Percentiles rank a stretch among this genome's conserved stretches.
Evolutionary conservation across 2,888 invertebrate genomes (phyloP).

Genomic region (Orgyia antiqua): DNA sequence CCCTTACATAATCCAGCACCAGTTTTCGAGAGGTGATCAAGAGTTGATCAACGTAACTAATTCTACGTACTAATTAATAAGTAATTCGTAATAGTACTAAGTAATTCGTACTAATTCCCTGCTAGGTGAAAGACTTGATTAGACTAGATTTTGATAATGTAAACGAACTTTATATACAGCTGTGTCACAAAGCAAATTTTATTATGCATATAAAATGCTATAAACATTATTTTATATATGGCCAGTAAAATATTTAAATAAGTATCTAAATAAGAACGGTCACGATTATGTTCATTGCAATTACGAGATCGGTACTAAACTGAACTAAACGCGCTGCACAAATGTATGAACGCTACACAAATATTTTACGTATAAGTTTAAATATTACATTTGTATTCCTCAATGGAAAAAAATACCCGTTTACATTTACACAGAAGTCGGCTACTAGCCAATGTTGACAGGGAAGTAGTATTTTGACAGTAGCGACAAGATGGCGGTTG

Average conservation of each 20-base stretch:
- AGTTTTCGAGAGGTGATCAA: too few relatives aligned
- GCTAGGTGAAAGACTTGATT: too few relatives aligned
- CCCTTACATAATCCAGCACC: too few relatives aligned
- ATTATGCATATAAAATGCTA: too few relatives aligned
- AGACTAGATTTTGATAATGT: too few relatives aligned
- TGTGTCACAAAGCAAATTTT: too few relatives aligned
- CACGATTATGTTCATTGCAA: conserved; percentile 2
- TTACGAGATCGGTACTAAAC: conserved; percentile 5
- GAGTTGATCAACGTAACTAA: too few relatives aligned
- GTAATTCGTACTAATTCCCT: too few relatives aligned
- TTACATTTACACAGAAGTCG: conserved; percentile 28
- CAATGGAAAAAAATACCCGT: conserved; percentile 22
- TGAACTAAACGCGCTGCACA: conserved; percentile 4
- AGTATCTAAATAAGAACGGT: conserved; percentile 1
- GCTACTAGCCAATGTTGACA: conserved; percentile 31
- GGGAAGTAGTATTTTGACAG: conserved; percentile 59
- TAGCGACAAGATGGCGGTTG: conserved; percentile 45
- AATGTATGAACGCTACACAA: conserved; percentile 7
- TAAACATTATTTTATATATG: neutral
- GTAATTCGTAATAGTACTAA: too few relatives aligned
- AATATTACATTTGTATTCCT: conserved; percentile 15
- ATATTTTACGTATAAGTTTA: conserved; percentile 9
- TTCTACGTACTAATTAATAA: too few relatives aligned
- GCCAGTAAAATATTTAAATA: neutral
- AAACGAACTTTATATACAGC: too few relatives aligned